These are phyloP conservation scores for Phrynocephalus forsythii DNA, from an alignment of 2,797 vertebrate genomes.

Conservation along the genomic window DNA sequence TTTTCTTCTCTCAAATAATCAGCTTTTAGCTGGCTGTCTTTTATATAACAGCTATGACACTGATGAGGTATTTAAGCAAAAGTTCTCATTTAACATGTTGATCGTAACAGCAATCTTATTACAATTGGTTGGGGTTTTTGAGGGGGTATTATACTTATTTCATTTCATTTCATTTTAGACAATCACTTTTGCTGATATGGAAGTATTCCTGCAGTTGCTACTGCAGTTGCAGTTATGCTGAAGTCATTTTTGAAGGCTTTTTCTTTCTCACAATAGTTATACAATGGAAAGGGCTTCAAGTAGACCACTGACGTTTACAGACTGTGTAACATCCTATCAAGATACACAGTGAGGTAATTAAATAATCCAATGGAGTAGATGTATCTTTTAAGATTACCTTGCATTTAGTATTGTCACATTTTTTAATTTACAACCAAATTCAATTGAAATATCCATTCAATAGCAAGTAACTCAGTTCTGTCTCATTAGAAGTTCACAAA, in stretches of 20 bases:
- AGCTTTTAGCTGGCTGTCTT: background rate
- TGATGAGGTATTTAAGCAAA: background rate
- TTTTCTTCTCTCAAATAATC: background rate
- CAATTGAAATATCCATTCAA: background rate
- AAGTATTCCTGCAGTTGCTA: background rate
- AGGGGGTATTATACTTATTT: no score
- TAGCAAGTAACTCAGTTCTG: background rate
- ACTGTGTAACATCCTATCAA: background rate
- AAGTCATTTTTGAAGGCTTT: background rate
- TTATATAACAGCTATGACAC: background rate
- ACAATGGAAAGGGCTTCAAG: background rate
- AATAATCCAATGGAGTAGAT: background rate
- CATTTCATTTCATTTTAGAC: background rate
- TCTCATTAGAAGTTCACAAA: background rate
- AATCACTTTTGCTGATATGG: background rate
- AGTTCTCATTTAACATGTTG: background rate
- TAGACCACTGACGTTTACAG: background rate
- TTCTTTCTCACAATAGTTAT: background rate
- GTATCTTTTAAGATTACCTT: slow-evolving; percentile 6
- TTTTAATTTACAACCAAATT: background rate
- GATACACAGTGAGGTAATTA: background rate
- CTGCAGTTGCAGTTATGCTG: background rate
- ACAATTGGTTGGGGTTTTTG: no score
- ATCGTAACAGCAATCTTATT: no score
- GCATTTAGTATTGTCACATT: background rate